Base-by-base conservation (phyloP, 2,888 invertebrate genomes). In the Acanthosepion pharaonis region DNA sequence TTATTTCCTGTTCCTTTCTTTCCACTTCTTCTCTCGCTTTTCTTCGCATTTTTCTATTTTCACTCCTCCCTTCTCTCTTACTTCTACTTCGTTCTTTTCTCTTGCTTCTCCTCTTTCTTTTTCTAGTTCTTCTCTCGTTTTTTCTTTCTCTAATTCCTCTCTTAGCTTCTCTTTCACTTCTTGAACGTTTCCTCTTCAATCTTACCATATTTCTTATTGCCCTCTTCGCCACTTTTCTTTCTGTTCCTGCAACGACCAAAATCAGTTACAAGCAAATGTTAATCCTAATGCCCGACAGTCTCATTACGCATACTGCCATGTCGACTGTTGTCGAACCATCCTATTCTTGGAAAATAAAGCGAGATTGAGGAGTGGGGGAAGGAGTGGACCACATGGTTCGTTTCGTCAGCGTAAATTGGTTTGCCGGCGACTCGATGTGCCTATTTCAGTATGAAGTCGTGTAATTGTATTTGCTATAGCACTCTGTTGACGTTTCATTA, bases 331-430 rank as follows among this genome's bases (percentile, higher is more conserved):
- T 78, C 78, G 33, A 23, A 78, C n/a, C 11, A 78, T 78, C 78
- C 78, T 78, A 78, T 78, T 78, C 78, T 78, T 15, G 78, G 78
- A 78, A 78, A 33, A 78, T 78, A 78, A n/a, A 78, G 11, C 33
- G n/a, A 78, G 33, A 78, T 78, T 18, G n/a, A 33, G 78, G 78
- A 11, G 11, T 33, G 78, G 78, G n/a, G n/a, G 33, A n/a, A 78
- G 78, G 78, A n/a, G 11, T 11, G 78, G 78, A 15, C 9, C 15
- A 78, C n/a, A 33, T 15, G 78, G 33, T 78, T 78, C 78, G 78
- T 78, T 78, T 78, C 78, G n/a, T 78, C 78, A 33, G 78, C 78
- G 78, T 78, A 78, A 78, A 78, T 78, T 78, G 78, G 78, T 78
- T 78, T 78, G 78, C n/a, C 78, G n/a, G 33, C 33, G 78, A 78